Percentiles rank a stretch among this genome's conserved stretches.
Conservation (phyloP, 2,888 invertebrate genomes). For the Rotaria macrura region DNA sequence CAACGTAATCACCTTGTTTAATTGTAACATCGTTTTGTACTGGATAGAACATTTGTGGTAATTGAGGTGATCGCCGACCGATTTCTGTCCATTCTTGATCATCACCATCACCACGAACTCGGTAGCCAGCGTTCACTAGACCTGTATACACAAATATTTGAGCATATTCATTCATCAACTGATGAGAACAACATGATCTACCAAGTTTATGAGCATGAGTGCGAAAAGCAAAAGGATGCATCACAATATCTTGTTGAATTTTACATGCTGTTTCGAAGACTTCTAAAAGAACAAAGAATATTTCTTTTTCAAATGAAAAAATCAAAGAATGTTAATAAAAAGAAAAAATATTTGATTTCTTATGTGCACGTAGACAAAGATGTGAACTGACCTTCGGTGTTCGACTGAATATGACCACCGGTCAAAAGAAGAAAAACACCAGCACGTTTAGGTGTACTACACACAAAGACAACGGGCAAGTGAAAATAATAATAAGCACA, state of each 20-base stretch:
- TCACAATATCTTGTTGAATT: constrained; percentile 24
- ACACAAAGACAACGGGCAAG: neutral
- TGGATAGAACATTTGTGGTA: constrained; percentile 50
- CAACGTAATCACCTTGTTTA: constrained; percentile 43
- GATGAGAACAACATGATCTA: neutral
- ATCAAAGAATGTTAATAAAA: neutral
- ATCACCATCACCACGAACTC: constrained; percentile 38
- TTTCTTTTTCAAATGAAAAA: neutral
- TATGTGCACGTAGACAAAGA: neutral
- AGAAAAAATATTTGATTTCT: too few species aligned
- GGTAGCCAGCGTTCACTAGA: constrained; percentile 45
- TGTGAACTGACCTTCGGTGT: neutral
- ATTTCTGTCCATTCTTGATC: constrained; percentile 47
- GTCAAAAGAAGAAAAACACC: neutral
- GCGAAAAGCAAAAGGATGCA: constrained; percentile 34
- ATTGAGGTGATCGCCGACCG: constrained; percentile 44
- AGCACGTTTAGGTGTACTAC: constrained; percentile 3
- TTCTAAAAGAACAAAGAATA: neutral
- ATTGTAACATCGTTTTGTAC: constrained; percentile 40
- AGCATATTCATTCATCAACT: too few species aligned
- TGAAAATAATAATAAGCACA: neutral
- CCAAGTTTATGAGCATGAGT: constrained; percentile 33
- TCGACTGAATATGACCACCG: neutral
- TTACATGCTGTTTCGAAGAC: constrained; percentile 32
- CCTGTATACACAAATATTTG: neutral